Base-by-base conservation (phyloP, 1,140 invertebrate genomes). In the Oryctes rhinoceros region DNA sequence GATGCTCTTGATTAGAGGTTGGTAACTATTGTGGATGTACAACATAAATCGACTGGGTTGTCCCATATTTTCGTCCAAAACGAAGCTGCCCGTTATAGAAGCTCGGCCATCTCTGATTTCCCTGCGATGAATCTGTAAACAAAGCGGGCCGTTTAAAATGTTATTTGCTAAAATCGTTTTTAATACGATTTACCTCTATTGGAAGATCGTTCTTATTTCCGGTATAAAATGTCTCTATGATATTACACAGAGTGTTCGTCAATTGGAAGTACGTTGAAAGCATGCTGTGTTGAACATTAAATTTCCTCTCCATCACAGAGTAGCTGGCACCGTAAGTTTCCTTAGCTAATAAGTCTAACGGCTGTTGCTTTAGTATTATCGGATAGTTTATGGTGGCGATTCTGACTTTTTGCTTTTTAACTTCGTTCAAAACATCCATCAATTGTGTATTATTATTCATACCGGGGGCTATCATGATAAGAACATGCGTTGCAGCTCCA, bases 351-450 rank as follows among this genome's bases (percentile, higher is more conserved):
- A 85, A 83, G 78, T 90, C 89, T 4, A 91, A 83, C 48, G 87
- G 85, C 59, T 85, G 81, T 13, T 84, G 79, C 48, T 86, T 83
- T 6, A 85, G 85, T 75, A 88, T 83, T 39, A 83, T 83, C 0
- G 90, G 90, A 83, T 90, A 90, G 78, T 89, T 90, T 76, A 90
- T 87, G 4, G 89, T 88, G 18, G 88, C 87, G n/a, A 90, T 86
- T 79, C 85, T 85, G 5, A 89, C 87, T 78, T 86, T 85, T 15
- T 86, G 81, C 65, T 85, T 84, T 15, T 83, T 86, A 5, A 88
- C 84, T 78, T 87, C 85, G 1, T 85, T 85, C 0, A 86, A 81
- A 9, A 87, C 78, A 44, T 86, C 85, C 49, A 83, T 81, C 5
- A 87, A 78, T 76, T 87, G 83, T 20, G 82, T 80, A 59, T 84